Conservation (phyloP, 2,888 invertebrate genomes). For the Polydrusus pterygomalis region DNA sequence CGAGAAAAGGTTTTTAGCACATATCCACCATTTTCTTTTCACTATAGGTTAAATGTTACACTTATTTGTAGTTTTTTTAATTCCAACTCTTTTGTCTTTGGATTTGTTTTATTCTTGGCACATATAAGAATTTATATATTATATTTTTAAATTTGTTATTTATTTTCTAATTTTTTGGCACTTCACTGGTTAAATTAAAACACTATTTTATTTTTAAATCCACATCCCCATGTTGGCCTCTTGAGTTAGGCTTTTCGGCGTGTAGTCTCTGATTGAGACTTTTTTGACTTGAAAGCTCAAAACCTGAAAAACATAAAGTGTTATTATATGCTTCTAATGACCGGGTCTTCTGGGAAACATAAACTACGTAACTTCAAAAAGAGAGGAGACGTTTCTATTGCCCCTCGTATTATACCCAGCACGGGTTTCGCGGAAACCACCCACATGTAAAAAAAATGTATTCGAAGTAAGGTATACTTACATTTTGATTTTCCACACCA, state of each 20-base stretch:
- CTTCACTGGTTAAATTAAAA: not conserved
- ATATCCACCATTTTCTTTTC: no score
- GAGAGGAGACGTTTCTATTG: no score
- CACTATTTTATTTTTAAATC: constrained; percentile 72
- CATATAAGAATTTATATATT: constrained; percentile 16
- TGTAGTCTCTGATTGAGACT: constrained; percentile 81
- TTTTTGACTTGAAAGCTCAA: constrained; percentile 73
- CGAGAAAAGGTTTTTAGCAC: no score
- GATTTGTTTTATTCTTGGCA: constrained; percentile 14
- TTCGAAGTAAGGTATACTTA: no score
- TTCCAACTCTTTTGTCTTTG: not conserved
- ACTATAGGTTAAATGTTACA: no score
- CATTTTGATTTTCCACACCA: constrained; percentile 51
- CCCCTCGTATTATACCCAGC: no score
- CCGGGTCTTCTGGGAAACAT: no score
- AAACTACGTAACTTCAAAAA: no score
- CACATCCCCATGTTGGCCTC: constrained; percentile 79
- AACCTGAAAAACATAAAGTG: constrained; percentile 46
- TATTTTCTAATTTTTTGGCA: constrained; percentile 8
- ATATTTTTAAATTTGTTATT: constrained; percentile 3
- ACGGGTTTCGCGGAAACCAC: no score
- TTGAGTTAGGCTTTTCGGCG: constrained; percentile 80
- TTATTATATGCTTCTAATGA: no score
- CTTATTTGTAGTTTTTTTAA: not conserved
- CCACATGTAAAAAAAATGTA: no score